Conservation (phyloP, 2,797 vertebrate species). For the Bradypodion ventrale region DNA sequence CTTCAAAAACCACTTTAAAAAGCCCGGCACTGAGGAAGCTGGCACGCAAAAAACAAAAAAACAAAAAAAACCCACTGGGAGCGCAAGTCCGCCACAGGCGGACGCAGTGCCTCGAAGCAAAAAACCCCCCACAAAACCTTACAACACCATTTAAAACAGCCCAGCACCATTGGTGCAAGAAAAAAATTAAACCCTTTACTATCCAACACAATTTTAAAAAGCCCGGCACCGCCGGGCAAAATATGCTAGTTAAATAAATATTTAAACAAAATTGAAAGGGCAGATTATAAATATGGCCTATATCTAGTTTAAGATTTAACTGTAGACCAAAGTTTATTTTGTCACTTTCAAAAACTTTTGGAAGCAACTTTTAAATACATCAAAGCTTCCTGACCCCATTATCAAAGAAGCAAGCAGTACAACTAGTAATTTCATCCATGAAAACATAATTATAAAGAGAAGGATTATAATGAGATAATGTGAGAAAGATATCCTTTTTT, state of each 20-base stretch:
- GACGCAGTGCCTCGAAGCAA: no score
- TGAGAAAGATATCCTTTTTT: neutral
- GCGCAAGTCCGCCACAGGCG: no score
- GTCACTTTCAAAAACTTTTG: slow-evolving; percentile 7
- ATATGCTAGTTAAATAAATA: neutral
- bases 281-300: neutral
- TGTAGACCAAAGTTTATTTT: neutral
- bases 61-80: no score
- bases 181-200: no score
- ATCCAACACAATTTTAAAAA: no score
- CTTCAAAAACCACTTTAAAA: no score
- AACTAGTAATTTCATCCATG: slow-evolving; percentile 21
- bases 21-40: no score
- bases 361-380: slow-evolving; percentile 9
- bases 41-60: no score
- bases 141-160: no score
- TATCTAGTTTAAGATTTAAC: neutral
- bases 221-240: no score
- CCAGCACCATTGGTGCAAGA: no score
- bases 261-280: neutral
- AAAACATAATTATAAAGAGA: slow-evolving; percentile 23
- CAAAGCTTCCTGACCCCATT: slow-evolving; percentile 8
- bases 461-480: slow-evolving; percentile 9
- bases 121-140: no score
- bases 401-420: slow-evolving; percentile 19